Evolutionary conservation across 2,888 invertebrate genomes (phyloP).

Genomic region (Rugalucina vietnamica): DNA sequence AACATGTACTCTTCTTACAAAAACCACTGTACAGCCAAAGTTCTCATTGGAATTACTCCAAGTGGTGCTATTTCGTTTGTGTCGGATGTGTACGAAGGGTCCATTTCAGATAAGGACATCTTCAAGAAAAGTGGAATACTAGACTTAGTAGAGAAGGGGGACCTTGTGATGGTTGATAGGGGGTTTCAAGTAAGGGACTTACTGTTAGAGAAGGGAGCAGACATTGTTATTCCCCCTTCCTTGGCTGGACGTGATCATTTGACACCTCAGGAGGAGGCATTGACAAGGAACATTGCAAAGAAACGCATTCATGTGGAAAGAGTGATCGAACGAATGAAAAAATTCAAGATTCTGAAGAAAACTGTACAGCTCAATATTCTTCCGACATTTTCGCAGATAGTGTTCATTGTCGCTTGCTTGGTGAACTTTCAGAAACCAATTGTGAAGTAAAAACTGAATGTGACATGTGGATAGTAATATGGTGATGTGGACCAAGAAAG

Average conservation of each 20-base stretch:
- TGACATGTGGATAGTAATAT: no score
- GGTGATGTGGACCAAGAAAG: no score
- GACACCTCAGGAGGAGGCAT: slow-evolving; percentile 25
- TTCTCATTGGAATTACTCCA: slow-evolving; percentile 57
- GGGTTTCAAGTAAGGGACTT: slow-evolving; percentile 54
- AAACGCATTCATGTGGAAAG: slow-evolving; percentile 64
- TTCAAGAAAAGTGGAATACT: slow-evolving; percentile 50
- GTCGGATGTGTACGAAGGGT: slow-evolving; percentile 60
- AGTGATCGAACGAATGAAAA: slow-evolving; percentile 52
- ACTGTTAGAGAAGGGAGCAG: slow-evolving; percentile 36
- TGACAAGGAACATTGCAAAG: slow-evolving; percentile 43
- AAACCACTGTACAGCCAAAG: slow-evolving; percentile 59
- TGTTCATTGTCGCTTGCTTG: no score
- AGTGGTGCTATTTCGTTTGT: slow-evolving; percentile 57
- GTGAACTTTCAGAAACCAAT: no score
- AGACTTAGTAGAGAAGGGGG: slow-evolving; percentile 44
- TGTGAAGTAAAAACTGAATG: no score
- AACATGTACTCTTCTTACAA: slow-evolving; percentile 64
- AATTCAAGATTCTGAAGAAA: slow-evolving; percentile 42
- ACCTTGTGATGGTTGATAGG: slow-evolving; percentile 62
- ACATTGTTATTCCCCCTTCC: slow-evolving; percentile 59
- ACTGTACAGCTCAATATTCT: no score
- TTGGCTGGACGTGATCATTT: slow-evolving; percentile 32
- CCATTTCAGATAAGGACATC: no score
- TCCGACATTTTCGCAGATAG: no score